Base-by-base conservation (phyloP, 2,113 vertebrate genomes). In the Chionis minor region DNA sequence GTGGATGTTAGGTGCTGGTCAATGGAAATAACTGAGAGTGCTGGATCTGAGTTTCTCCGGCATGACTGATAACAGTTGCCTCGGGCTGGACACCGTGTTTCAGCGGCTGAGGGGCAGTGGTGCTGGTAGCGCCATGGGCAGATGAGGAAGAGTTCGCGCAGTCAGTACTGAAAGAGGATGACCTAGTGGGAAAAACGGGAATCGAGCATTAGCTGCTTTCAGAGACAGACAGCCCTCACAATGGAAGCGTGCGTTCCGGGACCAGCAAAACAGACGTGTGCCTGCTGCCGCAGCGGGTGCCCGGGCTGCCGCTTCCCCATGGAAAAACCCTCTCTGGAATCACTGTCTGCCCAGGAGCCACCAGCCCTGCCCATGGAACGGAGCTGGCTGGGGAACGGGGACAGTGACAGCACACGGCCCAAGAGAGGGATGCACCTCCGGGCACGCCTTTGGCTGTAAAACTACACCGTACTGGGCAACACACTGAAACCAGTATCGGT, bases 141-240 rank as follows among this genome's bases (percentile, higher is more conserved):
- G 98, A 72, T 98, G 98, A 84, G 98, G 97, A 96, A 98, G 98
- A 73, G 98, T 96, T 94, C 98, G 97, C 49, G 98, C 98, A n/a
- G 97, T 99, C 98, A 99, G 97, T 98, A 99, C 97, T 95, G 99
- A 98, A 98, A 99, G 98, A 96, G 99, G 99, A 98, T 99, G 99
- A 99, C 99, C 99, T 99, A 96, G 51, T 40, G 87, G 94, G n/a
- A 95, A 83, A 82, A 96, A 78, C 0, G 18, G n/a, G 40, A 87
- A 83, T 8, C 3, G 47, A 52, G 59, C 3, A 11, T 98, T 71
- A 98, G 95, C 30, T 2, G 14, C 77, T 63, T 14, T 8, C 59
- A 30, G 40, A 38, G 65, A 21, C 75, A 49, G n/a, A 30, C 10
- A 14, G 86, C 59, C n/a, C 73, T 47, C 14, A 3, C 5, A 0